Evolutionary conservation across 2,888 invertebrate species (phyloP).

Genomic region (Callinectes sapidus): DNA sequence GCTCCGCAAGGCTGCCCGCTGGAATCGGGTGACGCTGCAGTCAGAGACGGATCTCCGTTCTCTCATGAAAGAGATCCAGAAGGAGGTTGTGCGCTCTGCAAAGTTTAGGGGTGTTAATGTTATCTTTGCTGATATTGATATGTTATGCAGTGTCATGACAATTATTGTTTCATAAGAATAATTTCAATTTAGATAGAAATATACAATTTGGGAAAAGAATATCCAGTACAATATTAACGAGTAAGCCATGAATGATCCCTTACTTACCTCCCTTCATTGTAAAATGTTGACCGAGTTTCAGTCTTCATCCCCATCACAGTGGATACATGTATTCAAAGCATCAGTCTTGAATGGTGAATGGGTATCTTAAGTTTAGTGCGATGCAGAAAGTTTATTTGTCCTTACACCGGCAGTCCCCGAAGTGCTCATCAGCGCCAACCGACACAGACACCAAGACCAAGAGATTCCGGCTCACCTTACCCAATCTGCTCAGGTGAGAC

Average conservation of each 20-base stretch:
- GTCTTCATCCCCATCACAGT: background rate
- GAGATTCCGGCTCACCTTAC: background rate
- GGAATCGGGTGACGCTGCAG: slow-evolving; percentile 59
- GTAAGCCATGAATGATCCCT: background rate
- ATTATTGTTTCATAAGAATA: too few species aligned
- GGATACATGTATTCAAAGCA: background rate
- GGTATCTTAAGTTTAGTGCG: background rate
- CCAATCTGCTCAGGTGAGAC: background rate
- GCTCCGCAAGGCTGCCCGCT: slow-evolving; percentile 59
- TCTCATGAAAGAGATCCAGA: slow-evolving; percentile 57
- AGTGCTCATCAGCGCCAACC: background rate
- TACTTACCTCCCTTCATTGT: background rate
- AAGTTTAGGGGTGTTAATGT: background rate
- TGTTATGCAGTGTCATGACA: too few species aligned
- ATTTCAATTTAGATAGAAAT: too few species aligned
- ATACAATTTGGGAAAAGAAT: too few species aligned
- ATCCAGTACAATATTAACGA: background rate
- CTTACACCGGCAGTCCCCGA: background rate
- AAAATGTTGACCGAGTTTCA: background rate
- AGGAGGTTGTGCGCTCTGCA: slow-evolving; percentile 41
- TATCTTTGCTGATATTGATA: too few species aligned
- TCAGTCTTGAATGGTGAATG: background rate
- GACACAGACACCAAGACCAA: background rate
- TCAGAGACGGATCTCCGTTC: slow-evolving; percentile 34
- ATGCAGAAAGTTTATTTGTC: background rate